A percentile compares a stretch with the other conserved stretches of the same genome.
Evolutionary conservation across 2,888 invertebrate species (phyloP).

Genomic region (Trachelus iudaicus): DNA sequence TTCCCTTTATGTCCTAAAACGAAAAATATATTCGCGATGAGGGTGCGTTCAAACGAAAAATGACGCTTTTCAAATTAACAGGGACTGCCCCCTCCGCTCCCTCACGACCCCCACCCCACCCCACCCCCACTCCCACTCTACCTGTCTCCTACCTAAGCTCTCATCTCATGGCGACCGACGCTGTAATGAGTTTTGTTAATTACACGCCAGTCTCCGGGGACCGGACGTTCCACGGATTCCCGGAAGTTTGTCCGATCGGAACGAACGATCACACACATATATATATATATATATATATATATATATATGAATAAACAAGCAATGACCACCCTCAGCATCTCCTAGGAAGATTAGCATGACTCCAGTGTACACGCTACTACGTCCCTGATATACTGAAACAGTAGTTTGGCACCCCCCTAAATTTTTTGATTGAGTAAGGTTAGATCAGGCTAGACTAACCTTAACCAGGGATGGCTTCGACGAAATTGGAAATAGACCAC

Average conservation of each 20-base stretch:
- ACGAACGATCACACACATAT: neutral
- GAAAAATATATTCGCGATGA: no score
- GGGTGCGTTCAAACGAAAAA: neutral
- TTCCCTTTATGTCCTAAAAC: no score
- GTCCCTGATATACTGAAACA: neutral
- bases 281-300: conserved; percentile 3
- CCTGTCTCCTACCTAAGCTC: neutral
- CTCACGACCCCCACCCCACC: no score
- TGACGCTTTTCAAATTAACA: neutral
- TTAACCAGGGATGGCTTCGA: neutral
- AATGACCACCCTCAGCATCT: neutral
- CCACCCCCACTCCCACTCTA: no score
- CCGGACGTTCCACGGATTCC: conserved; percentile 9
- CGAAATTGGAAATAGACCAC: neutral
- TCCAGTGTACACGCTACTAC: neutral
- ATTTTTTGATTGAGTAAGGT: neutral
- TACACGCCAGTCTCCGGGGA: conserved; percentile 31
- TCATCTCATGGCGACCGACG: neutral
- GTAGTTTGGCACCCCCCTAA: neutral
- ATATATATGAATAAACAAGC: neutral
- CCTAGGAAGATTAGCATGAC: neutral
- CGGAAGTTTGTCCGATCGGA: conserved; percentile 12
- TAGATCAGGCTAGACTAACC: neutral
- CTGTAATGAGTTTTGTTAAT: conserved; percentile 55
- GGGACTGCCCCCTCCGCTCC: no score